Conservation (phyloP, 2,797 vertebrate genomes). For the Neopelma chrysocephalum region DNA sequence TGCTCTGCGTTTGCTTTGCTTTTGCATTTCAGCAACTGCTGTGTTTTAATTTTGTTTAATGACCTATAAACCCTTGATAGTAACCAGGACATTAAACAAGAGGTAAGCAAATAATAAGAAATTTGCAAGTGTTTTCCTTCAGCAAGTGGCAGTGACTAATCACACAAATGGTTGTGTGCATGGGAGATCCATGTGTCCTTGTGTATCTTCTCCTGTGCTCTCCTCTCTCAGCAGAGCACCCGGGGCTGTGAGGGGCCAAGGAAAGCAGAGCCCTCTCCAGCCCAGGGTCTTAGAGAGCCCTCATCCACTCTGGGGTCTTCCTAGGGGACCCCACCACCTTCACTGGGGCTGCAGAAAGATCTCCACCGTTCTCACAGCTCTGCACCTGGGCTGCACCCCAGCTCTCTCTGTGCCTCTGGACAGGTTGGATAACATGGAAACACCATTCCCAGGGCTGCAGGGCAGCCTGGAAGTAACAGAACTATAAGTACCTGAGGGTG, state of each 20-base stretch:
- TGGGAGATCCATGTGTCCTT: fast-evolving
- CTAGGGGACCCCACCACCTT: too few species aligned
- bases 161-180: fast-evolving
- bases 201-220: neutral
- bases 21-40: neutral
- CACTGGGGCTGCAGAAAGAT: neutral
- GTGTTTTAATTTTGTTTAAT: neutral
- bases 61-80: neutral
- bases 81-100: neutral
- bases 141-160: neutral
- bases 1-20: neutral
- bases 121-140: neutral
- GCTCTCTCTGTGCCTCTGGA: neutral
- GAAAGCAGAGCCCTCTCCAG: neutral
- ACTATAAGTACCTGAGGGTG: neutral
- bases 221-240: neutral
- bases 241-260: neutral
- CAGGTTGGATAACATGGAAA: neutral
- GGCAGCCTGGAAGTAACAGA: neutral
- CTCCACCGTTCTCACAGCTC: neutral
- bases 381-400: neutral
- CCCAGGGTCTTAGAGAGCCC: neutral
- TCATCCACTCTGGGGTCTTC: neutral
- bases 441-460: fast-evolving
- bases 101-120: neutral